Evolutionary conservation across 2,888 invertebrate species (phyloP), one percentile per base, ranked within the genome.

Genomic region (Malacosoma neustria): DNA sequence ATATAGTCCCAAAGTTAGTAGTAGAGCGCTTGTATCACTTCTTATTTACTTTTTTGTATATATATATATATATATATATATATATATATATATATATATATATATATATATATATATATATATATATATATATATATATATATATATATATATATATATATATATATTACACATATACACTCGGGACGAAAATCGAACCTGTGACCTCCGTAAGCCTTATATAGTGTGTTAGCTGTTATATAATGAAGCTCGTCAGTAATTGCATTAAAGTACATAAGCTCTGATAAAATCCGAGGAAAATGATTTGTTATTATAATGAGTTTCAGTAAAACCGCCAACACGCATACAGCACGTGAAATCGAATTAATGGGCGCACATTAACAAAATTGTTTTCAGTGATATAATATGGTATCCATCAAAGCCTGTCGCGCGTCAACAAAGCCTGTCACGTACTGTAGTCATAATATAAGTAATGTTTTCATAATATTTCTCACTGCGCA

Each of bases 331-430:
- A 67, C 68, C 64, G 45, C 64, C 58, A 62, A 64, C 57, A 61
- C 64, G 45, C 64, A 57, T 61, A 64, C 57, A 61, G 57, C 59
- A 63, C 56, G 57, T 62, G 61, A 61, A 70, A 66, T 67, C 52
- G 67, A 72, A 71, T 66, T 63, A 72, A 69, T 65, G 60, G 57
- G 51, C 52, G 48, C 50, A 50, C 59, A 61, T 66, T 64, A 62
- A 60, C 55, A 64, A 61, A 22, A 63, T 54, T 51, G 51, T 51
- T 53, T 47, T 42, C 44, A 56, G 42, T 48, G 41, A 53, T 61
- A 61, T 60, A 45, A 54, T 60, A 62, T 56, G 63, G 58, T 57
- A 62, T 51, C 49, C 51, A 51, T 66, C 61, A 65, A 64, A 64
- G 57, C 43, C 38, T 48, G 51, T 46, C 45, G 37, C 46, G 46